Conservation (phyloP, 37 sponge, comb jelly and placozoan species). For the Eunapius fragilis region DNA sequence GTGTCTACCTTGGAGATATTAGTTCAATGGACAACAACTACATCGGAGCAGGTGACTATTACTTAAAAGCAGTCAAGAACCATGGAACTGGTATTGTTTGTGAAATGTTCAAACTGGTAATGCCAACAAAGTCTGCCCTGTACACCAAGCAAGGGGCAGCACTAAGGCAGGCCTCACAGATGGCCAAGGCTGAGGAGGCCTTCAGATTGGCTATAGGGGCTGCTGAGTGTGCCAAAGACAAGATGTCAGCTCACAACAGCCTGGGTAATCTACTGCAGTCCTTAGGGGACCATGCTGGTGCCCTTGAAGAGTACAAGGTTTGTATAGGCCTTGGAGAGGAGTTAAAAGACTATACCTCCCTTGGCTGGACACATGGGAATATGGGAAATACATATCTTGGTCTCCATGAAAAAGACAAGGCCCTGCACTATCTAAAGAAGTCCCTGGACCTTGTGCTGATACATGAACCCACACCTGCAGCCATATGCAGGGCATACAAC, state of each 20-base stretch:
- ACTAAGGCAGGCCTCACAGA: constrained; percentile 23
- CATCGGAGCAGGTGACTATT: constrained; percentile 29
- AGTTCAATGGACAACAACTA: constrained; percentile 8
- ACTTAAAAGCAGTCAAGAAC: constrained; percentile 3
- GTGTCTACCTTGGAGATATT: constrained; percentile 67
- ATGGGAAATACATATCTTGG: constrained; percentile 82
- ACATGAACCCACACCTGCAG: constrained; percentile 47
- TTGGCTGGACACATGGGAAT: constrained; percentile 81
- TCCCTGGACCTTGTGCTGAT: constrained; percentile 54
- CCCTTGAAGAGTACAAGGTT: constrained; percentile 50
- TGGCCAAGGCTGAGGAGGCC: constrained; percentile 24
- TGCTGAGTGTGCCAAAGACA: constrained; percentile 37
- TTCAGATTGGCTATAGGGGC: constrained; percentile 19
- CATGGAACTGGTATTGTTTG: constrained; percentile 32
- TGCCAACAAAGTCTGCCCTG: constrained; percentile 38
- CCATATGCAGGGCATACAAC: constrained; percentile 62
- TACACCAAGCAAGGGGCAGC: constrained; percentile 30
- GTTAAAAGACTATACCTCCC: constrained; percentile 37
- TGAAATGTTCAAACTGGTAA: constrained; percentile 9
- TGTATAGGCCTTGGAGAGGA: constrained; percentile 39
- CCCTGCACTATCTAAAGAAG: constrained; percentile 50
- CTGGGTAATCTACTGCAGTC: constrained; percentile 78
- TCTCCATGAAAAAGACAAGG: constrained; percentile 47
- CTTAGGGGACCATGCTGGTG: constrained; percentile 42
- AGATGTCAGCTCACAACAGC: constrained; percentile 29